Percentiles rank a stretch among this genome's conserved stretches.
phyloP scores from a whole-genome alignment of 1,140 invertebrate genomes.

The Melanaphis sacchari region DNA sequence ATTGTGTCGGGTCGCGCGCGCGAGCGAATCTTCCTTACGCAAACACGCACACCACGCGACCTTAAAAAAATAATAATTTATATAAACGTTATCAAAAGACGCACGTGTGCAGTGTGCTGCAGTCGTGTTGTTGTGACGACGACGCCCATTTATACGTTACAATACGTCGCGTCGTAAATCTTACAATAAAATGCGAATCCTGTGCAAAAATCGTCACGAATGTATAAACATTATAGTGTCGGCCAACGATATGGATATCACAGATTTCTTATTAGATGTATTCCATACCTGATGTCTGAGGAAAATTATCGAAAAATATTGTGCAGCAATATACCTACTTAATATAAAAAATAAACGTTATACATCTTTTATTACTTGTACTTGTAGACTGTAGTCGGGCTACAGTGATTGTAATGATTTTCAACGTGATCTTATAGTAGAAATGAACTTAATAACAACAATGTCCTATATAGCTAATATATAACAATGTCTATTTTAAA shows the following conservation, averaged over 20 bases:
- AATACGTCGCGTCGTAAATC: not conserved
- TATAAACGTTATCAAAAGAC: slow-evolving; percentile 23
- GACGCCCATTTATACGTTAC: slow-evolving; percentile 3
- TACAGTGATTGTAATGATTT: not conserved
- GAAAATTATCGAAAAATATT: not conserved
- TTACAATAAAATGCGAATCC: not conserved
- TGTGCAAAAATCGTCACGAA: not conserved
- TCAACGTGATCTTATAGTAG: not conserved
- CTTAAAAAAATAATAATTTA: slow-evolving; percentile 32
- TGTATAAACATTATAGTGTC: not conserved
- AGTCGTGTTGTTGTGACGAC: slow-evolving; percentile 8
- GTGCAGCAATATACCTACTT: not conserved
- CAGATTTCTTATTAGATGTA: not conserved
- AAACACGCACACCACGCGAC: slow-evolving; percentile 34
- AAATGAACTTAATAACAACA: not conserved
- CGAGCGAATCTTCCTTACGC: slow-evolving; percentile 38
- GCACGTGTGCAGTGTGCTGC: not conserved
- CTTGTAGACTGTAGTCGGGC: too few relatives aligned
- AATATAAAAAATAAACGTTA: not conserved
- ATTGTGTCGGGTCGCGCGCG: slow-evolving; percentile 27
- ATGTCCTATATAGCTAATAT: too few relatives aligned
- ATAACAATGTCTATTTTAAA: not conserved
- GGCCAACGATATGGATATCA: not conserved
- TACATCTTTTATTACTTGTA: too few relatives aligned
- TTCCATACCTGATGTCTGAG: not conserved